Base-by-base conservation (phyloP, 1,140 invertebrate species). In the Thalassaphorura encarpata region DNA sequence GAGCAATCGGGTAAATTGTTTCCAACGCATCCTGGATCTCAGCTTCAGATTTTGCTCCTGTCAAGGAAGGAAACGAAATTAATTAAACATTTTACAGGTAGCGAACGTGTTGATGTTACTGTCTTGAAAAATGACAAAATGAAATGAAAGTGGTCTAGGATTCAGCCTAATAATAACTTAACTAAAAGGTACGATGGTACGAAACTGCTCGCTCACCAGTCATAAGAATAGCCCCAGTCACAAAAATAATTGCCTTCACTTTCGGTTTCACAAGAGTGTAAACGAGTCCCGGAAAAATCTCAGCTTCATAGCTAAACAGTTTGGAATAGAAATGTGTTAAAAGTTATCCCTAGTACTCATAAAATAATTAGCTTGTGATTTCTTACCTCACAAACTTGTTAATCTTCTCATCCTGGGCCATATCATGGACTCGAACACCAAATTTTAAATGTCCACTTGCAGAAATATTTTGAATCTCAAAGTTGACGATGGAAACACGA, bases 401-500 rank as follows among this genome's bases (percentile, higher is more conserved):
- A 33, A 47, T 23, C 3, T n/a, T 6, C 3, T 29, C 18, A 28
- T 60, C 27, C 18, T 26, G n/a, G n/a, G 46, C 46, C 18, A 60
- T 16, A 24, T 46, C 18, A 19, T 33, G 21, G 11, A 60, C 39
- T 26, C 53, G 36, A 21, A 60, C 49, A 3, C 40, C 27, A 33
- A 60, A 60, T 4, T 27, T 28, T 19, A 60, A 42, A 33, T 45
- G 43, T 11, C 26, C 33, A 13, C 27, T 27, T 19, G 58, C 53
- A 24, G 54, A 56, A 18, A 57, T 57, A 36, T 61, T 61, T 19
- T 56, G 50, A 48, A 61, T 43, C 47, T 56, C 47, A 26, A 42
- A 52, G 13, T 47, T 31, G 2, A 45, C 16, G 13, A 41, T 8
- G 18, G 27, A 43, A 19, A 48, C 52, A 13, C 68, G 61, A 69